Conservation (phyloP, 2,888 invertebrate genomes). For the Bembecia ichneumoniformis region DNA sequence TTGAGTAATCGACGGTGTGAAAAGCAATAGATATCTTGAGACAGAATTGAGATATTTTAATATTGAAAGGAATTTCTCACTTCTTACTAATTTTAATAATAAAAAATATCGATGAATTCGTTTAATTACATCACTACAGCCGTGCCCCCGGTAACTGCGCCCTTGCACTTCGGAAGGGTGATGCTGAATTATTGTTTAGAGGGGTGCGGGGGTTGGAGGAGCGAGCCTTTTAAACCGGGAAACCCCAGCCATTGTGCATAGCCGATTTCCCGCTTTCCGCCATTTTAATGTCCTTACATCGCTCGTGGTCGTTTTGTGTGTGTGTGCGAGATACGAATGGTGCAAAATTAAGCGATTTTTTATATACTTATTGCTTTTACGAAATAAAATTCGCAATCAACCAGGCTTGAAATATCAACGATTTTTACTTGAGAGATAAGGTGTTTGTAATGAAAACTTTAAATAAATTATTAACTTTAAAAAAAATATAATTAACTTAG, state of each 20-base stretch:
- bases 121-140: conserved; percentile 26
- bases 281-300: conserved; percentile 62
- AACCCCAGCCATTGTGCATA: conserved; percentile 70
- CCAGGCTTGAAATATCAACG: no score
- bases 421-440: no score
- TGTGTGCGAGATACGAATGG: conserved; percentile 16
- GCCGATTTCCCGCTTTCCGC: conserved; percentile 68
- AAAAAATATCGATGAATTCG: conserved; percentile 7
- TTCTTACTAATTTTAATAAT: no score
- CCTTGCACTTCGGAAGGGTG: conserved; percentile 72
- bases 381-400: no score
- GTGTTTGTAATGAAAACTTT: no score
- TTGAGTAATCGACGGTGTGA: no score
- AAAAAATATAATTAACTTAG: no score
- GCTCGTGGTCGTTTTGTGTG: conserved; percentile 15
- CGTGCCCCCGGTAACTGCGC: conserved; percentile 62
- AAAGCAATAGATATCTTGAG: no score
- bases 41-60: no score
- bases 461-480: no score
- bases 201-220: conserved; percentile 20
- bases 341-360: neutral
- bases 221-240: conserved; percentile 61
- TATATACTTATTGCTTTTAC: no score
- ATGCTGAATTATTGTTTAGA: conserved; percentile 71
- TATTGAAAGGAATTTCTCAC: no score